Conservation (phyloP, 2,888 invertebrate species). For the Cephalotes varians region DNA sequence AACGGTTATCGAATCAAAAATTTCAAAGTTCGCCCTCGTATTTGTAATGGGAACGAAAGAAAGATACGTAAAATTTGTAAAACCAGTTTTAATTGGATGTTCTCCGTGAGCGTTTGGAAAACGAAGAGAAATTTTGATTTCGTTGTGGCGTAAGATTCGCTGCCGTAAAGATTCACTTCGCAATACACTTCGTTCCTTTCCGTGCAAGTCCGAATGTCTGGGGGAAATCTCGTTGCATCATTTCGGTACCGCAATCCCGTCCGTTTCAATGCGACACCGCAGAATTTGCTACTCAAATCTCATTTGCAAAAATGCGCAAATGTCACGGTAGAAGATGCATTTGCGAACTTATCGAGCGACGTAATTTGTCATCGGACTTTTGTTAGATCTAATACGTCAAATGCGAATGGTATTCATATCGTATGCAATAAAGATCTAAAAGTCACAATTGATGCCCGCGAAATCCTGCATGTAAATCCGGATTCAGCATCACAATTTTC, state of each 20-base stretch:
- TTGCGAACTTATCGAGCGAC: neutral
- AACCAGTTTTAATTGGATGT: constrained; percentile 20
- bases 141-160: neutral
- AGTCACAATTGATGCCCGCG: too few species aligned
- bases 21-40: neutral
- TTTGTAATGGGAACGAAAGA: neutral
- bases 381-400: neutral
- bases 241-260: constrained; percentile 7
- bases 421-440: too few species aligned
- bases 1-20: constrained; percentile 23
- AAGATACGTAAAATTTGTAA: neutral
- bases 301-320: constrained; percentile 1
- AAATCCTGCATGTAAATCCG: too few species aligned
- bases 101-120: neutral
- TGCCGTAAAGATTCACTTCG: neutral
- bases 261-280: neutral
- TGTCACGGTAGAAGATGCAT: neutral
- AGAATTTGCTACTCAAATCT: constrained; percentile 8
- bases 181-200: neutral
- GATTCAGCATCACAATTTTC: too few species aligned
- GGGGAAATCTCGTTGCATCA: neutral
- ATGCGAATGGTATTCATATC: too few species aligned
- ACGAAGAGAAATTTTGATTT: neutral
- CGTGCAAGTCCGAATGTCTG: neutral
- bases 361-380: neutral